Evolutionary conservation across 92 coral and sea anemone species (phyloP), one percentile per base, ranked within the genome.

Genomic region (Chrysogorgia sp.): DNA sequence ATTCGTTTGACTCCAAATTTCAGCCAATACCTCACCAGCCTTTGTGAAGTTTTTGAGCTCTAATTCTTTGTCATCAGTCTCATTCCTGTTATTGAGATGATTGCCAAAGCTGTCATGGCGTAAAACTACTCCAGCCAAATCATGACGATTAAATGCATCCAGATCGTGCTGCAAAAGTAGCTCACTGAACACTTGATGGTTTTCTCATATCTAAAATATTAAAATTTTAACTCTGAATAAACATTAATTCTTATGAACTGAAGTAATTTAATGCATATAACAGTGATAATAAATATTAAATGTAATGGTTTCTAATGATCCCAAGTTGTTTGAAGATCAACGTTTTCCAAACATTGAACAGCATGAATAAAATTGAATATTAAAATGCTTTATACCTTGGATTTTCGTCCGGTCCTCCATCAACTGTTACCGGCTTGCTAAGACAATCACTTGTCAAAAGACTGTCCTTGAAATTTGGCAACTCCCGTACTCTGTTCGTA

Each of bases 61-160:
- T 50, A 79, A 58, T 37, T 79, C 83, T 79, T 63, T 45, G 76
- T 63, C 83, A 30, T 63, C 60, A 37, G 75, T 63, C 75, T 79
- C 83, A 47, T 64, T 49, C 32, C 48, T 62, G 29, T 47, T 31
- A 21, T 63, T 34, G 43, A 63, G 70, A 12, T 63, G 70, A 13
- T 6, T 63, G 30, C 70, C 70, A 33, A 33, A 63, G 21, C 0
- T 66, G 19, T 66, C 32, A 14, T 66, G 74, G 12, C 50, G 74
- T 40, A 66, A 41, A 66, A 66, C 53, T 41, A 66, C 74, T 66
- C 74, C 74, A 66, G 74, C 74, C 2, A 66, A 40, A 20, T 41
- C 52, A 40, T 40, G 74, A 21, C 70, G n/a, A 52, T 34, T 34
- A 20, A 66, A 66, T 34, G 74, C 74, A 40, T 66, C 56, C 0